Evolutionary conservation across 2,888 invertebrate genomes (phyloP), one percentile per base, ranked within the genome.

Genomic region (Reticulitermes lucifugus): DNA sequence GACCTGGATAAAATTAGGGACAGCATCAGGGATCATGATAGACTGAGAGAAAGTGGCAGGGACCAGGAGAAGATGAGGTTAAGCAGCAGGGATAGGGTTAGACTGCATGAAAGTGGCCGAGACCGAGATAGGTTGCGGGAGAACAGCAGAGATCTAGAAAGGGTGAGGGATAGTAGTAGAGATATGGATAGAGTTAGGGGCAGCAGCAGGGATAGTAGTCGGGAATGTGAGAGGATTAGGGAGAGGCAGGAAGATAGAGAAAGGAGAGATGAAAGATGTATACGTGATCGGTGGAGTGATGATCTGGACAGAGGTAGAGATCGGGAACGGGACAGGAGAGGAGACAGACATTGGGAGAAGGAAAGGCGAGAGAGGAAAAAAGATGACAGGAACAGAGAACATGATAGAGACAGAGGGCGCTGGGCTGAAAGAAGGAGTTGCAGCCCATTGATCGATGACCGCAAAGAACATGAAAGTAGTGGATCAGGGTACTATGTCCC

Each of bases 231-330:
- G 25, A 81, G 51, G 73, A 46, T 79, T 21, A 65, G 83, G 59
- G 60, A 41, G n/a, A 79, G 51, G 55, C 75, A 60, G 41, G 29
- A 41, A 41, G 84, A 84, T 21, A 79, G 79, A 35, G 65, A 81
- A 14, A 81, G 71, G 46, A 79, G 77, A 59, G 75, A 84, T 51
- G 79, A 83, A 41, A 71, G 59, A 29, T 43, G 65, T 75, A 75
- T 41, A 73, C 51, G 81, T 12, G 83, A 79, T 25, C 82, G 70
- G 21, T 71, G 75, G 51, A 59, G 75, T 41, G 84, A 83, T 29
- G 86, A 84, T n/a, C 59, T 80, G 25, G 60, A 73, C 22, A 84
- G 84, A 77, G 46, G 43, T 25, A 55, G 79, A 77, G 79, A 79
- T 51, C 43, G 83, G 7, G 70, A 84, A 14, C 77, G 71, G 29